Evolutionary conservation across 1,140 invertebrate species (phyloP).

Genomic region (Drosophila nannoptera): DNA sequence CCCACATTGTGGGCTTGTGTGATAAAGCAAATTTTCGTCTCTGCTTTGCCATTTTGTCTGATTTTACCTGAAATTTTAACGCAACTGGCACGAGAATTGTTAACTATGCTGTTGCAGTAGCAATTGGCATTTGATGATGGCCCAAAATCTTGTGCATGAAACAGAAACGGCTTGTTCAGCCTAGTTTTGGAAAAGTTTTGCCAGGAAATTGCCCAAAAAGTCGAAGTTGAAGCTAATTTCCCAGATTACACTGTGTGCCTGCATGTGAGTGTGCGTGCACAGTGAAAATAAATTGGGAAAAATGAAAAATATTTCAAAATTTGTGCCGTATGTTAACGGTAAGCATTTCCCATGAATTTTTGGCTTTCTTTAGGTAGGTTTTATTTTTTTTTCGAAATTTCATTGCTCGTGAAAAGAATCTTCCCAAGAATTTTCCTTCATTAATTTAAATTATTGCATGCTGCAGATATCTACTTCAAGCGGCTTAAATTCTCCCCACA

Average conservation of each 20-base stretch:
- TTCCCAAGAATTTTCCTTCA: no score
- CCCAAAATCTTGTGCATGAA: slow-evolving; percentile 1
- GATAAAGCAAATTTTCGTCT: slow-evolving; percentile 38
- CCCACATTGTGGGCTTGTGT: slow-evolving; percentile 50
- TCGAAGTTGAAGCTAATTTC: background rate
- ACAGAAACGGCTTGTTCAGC: slow-evolving; percentile 4
- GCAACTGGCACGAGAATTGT: slow-evolving; percentile 42
- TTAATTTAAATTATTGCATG: no score
- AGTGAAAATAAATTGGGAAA: no score
- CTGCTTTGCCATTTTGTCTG: slow-evolving; percentile 46
- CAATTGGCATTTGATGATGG: slow-evolving; percentile 44
- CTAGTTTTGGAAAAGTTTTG: slow-evolving; percentile 14
- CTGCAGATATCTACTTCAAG: no score
- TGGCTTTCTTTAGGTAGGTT: no score
- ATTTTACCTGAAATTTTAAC: slow-evolving; percentile 56
- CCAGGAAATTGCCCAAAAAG: slow-evolving; percentile 5
- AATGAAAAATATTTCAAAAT: no score
- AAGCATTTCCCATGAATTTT: no score
- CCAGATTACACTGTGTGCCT: background rate
- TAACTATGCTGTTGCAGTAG: slow-evolving; percentile 55
- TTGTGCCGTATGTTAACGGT: no score
- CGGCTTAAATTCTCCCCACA: no score
- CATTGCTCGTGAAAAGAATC: no score
- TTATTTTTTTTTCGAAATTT: no score
- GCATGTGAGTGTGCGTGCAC: no score